These are phyloP conservation scores for Panurus biarmicus DNA, from an alignment of 2,113 vertebrate genomes.

Conservation along the genomic window DNA sequence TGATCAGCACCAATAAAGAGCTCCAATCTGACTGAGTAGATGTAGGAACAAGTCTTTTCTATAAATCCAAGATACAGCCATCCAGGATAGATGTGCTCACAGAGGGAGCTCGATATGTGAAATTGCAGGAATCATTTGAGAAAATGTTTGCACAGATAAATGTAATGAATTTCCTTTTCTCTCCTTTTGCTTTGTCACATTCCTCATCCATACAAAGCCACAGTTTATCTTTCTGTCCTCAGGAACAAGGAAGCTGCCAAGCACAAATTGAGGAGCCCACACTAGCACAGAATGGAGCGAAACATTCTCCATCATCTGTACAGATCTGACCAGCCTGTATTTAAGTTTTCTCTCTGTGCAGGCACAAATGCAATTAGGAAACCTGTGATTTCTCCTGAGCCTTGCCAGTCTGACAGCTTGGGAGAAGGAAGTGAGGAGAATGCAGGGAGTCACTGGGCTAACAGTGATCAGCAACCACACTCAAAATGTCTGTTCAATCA, in stretches of 20 bases:
- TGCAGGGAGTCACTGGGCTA: slow-evolving; percentile 18
- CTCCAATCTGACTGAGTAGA: background rate
- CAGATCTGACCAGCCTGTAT: background rate
- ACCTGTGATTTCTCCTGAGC: slow-evolving; percentile 57
- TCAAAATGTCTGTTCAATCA: slow-evolving; percentile 41
- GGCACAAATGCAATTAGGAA: slow-evolving; percentile 55
- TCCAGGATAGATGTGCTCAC: background rate
- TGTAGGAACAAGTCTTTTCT: background rate
- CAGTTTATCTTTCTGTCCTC: slow-evolving; percentile 14
- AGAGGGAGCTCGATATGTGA: background rate
- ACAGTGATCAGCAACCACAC: background rate
- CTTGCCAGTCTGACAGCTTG: slow-evolving; percentile 52
- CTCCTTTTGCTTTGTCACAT: background rate
- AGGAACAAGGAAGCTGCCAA: background rate
- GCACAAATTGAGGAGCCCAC: background rate
- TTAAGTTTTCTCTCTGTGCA: slow-evolving; percentile 17
- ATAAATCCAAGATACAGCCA: background rate
- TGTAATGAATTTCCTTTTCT: background rate
- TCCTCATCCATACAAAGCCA: background rate
- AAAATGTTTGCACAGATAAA: background rate
- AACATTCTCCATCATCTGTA: background rate
- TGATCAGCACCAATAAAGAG: background rate
- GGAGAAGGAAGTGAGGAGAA: slow-evolving; percentile 36
- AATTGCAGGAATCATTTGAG: background rate
- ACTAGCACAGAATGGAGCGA: background rate